Evolutionary conservation across 2,797 vertebrate genomes (phyloP).

Genomic region (Australoheros facetus): DNA sequence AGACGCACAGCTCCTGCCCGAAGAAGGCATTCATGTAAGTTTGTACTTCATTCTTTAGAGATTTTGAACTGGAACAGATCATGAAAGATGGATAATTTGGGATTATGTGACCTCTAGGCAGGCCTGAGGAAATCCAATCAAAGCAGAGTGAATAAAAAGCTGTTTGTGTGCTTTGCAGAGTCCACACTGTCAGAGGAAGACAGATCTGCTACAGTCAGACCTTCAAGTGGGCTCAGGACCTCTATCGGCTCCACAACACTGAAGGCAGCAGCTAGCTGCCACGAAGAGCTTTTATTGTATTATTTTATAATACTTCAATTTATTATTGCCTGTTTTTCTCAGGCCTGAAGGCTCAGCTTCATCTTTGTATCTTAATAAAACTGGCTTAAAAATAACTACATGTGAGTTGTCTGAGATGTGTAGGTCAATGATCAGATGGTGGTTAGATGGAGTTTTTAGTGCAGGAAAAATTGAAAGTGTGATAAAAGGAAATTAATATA

Average conservation of each 20-base stretch:
- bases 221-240: background rate
- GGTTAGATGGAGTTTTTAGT: background rate
- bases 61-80: no score
- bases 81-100: fast-evolving
- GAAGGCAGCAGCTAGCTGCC: background rate
- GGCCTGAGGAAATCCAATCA: background rate
- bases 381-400: fast-evolving
- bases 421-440: fast-evolving
- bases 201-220: slow-evolving; percentile 31
- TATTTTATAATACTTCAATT: background rate
- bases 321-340: background rate
- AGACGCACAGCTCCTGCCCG: slow-evolving; percentile 1
- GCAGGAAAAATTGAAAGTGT: background rate
- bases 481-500: background rate
- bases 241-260: background rate
- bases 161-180: slow-evolving; percentile 34
- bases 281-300: fast-evolving
- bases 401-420: background rate
- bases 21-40: slow-evolving; percentile 54
- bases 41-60: background rate
- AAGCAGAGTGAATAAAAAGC: background rate
- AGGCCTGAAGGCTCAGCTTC: background rate
- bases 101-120: background rate
- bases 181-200: background rate
- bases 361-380: background rate